A percentile compares a stretch with the other conserved stretches of the same genome.
phyloP scores from a whole-genome alignment of 2,888 invertebrate species.

The Drosophila setosimentum region DNA sequence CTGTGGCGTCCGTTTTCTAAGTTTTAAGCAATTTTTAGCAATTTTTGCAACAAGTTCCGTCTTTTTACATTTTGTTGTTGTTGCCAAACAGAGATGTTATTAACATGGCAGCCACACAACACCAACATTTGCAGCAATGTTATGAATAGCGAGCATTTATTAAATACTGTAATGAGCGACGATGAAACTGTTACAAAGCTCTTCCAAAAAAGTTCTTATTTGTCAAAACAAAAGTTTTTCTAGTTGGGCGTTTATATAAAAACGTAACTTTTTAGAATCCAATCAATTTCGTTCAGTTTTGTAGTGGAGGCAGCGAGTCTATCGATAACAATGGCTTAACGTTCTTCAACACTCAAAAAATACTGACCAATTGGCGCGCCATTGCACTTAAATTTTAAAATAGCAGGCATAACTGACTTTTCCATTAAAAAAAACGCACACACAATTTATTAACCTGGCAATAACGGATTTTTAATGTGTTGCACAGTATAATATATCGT shows the following conservation, averaged over 20 bases:
- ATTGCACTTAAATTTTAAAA: neutral
- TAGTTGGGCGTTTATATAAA: neutral
- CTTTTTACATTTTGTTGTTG: slow-evolving; percentile 74
- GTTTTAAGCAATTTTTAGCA: slow-evolving; percentile 31
- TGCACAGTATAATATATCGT: slow-evolving; percentile 58
- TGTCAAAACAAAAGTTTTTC: no score
- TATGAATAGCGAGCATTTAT: slow-evolving; percentile 8
- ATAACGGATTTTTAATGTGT: slow-evolving; percentile 70
- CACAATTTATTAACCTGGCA: slow-evolving; percentile 53
- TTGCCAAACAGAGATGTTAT: slow-evolving; percentile 47
- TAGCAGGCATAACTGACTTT: neutral
- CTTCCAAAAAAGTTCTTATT: neutral
- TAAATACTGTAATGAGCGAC: no score
- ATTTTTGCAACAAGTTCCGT: slow-evolving; percentile 75
- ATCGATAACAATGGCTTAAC: slow-evolving; percentile 10
- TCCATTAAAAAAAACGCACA: neutral
- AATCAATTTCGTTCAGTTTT: neutral
- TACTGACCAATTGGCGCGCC: neutral
- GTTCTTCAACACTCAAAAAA: slow-evolving; percentile 6
- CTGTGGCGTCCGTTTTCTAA: slow-evolving; percentile 20
- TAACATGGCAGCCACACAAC: slow-evolving; percentile 36
- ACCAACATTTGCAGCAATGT: slow-evolving; percentile 19
- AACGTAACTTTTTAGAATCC: neutral
- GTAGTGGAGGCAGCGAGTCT: neutral
- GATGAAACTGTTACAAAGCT: neutral